These are phyloP conservation scores for Berghia stephanieae DNA, from an alignment of 1,140 invertebrate genomes.

Conservation along the genomic window DNA sequence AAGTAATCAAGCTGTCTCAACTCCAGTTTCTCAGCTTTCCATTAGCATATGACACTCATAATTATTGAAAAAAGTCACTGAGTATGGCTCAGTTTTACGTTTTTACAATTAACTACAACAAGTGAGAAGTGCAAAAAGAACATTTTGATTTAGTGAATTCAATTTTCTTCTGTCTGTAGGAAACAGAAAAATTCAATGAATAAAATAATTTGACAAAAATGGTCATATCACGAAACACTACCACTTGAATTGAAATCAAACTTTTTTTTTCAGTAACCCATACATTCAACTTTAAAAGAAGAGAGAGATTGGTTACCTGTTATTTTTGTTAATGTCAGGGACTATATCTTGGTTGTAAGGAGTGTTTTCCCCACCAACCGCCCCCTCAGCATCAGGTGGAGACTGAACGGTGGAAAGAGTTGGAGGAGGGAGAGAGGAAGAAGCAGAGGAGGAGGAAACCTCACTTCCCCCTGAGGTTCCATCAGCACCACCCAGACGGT, in stretches of 20 bases:
- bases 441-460: conserved; percentile 1
- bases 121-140: too few species aligned
- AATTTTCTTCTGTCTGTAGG: conserved; percentile 24
- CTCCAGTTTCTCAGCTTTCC: too few species aligned
- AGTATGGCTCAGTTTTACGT: too few species aligned
- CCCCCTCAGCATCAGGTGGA: conserved; percentile 11
- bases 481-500: conserved; percentile 22
- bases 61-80: too few species aligned
- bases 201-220: conserved; percentile 13
- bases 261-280: background rate
- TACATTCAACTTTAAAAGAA: background rate
- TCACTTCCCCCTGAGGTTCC: conserved; percentile 19
- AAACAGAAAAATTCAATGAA: conserved; percentile 34
- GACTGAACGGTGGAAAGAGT: background rate
- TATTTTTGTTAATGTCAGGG: conserved; percentile 40
- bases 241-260: too few species aligned
- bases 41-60: too few species aligned
- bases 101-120: too few species aligned
- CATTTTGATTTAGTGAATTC: too few species aligned
- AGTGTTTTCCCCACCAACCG: conserved; percentile 13
- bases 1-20: too few species aligned
- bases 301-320: conserved; percentile 26
- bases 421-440: conserved; percentile 11
- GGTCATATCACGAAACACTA: background rate
- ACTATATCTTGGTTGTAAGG: conserved; percentile 32